Conservation (phyloP, 53 echinoderm and acorn worm species). For the Pentamera pediparva region DNA sequence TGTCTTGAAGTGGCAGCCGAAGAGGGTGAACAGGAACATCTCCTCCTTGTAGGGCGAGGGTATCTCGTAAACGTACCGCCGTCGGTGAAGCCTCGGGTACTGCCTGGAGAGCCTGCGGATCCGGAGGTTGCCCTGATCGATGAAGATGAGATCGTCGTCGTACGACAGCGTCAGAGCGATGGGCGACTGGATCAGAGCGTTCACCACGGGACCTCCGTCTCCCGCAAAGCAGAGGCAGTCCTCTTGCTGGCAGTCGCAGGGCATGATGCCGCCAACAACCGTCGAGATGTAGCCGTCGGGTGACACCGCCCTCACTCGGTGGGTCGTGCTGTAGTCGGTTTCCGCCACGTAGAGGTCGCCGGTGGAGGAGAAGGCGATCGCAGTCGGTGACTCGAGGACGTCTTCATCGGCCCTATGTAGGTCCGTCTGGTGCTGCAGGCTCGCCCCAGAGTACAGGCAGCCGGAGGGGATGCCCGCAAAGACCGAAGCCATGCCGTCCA, state of each 20-base stretch:
- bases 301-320: conserved; percentile 68
- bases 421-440: conserved; percentile 41
- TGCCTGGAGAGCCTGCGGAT: conserved; percentile 53
- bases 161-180: conserved; percentile 62
- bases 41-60: conserved; percentile 59
- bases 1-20: conserved; percentile 71
- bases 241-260: conserved; percentile 67
- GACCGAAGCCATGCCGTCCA: conserved; percentile 66
- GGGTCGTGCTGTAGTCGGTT: conserved; percentile 58
- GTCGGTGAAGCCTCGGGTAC: conserved; percentile 42
- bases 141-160: conserved; percentile 59
- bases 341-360: conserved; percentile 92
- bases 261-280: conserved; percentile 65
- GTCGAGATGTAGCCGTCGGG: conserved; percentile 71
- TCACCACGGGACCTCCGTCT: conserved; percentile 58
- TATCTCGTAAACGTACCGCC: conserved; percentile 56
- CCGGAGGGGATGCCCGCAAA: conserved; percentile 80
- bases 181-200: conserved; percentile 70
- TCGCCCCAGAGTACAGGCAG: conserved; percentile 56
- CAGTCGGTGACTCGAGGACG: conserved; percentile 56
- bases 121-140: conserved; percentile 91
- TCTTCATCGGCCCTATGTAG: conserved; percentile 54
- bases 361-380: conserved; percentile 64
- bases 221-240: conserved; percentile 75
- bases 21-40: conserved; percentile 56